Percentiles rank a stretch among this genome's conserved stretches.
Conservation (phyloP, 1,140 invertebrate species). For the Ceratoteleas bidentatus region DNA sequence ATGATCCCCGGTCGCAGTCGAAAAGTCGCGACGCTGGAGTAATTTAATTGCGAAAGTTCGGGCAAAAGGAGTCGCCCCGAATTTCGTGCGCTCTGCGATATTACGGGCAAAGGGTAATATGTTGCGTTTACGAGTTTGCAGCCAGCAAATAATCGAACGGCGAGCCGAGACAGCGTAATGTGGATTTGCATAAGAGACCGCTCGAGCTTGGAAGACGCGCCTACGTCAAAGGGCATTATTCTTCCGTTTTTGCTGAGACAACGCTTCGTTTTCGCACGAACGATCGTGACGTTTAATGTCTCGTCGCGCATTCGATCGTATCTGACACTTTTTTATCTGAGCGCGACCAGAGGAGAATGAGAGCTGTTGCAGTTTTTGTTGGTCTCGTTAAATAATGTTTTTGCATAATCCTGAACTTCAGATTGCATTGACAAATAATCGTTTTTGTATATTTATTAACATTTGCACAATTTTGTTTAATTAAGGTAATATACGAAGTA, state of each 20-base stretch:
- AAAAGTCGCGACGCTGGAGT: neutral
- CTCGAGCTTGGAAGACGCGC: conserved; percentile 11
- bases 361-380: neutral
- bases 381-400: neutral
- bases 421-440: no score
- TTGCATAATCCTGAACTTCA: neutral
- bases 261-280: conserved; percentile 6
- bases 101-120: conserved; percentile 17
- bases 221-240: conserved; percentile 13
- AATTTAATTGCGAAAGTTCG: conserved; percentile 21
- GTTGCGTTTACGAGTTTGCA: conserved; percentile 25
- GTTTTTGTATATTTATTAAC: no score
- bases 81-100: conserved; percentile 16
- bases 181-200: conserved; percentile 12
- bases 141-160: conserved; percentile 24
- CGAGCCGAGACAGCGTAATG: conserved; percentile 12
- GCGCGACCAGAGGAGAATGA: no score
- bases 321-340: neutral
- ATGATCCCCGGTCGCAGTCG: no score
- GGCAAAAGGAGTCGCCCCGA: neutral
- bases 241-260: conserved; percentile 3
- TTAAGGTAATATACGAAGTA: no score
- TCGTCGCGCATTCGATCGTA: neutral
- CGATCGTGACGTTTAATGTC: conserved; percentile 2
- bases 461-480: no score